Evolutionary conservation across 2,888 invertebrate species (phyloP), one percentile per base, ranked within the genome.

Genomic region (Drosophila cognata): DNA sequence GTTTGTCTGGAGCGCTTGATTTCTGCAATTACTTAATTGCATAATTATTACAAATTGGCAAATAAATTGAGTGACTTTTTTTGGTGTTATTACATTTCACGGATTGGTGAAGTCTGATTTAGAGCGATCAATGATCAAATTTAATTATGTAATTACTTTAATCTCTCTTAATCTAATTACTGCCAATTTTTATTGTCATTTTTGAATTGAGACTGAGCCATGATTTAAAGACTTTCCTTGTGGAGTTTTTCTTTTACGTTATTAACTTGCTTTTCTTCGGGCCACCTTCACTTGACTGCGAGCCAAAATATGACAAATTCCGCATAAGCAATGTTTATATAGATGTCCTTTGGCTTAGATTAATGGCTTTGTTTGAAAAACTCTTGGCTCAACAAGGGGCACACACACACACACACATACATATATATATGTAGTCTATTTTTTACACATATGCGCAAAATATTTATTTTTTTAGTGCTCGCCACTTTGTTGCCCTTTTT

Each of bases 361-460:
- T 60, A 79, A 70, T 64, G 69, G 58, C 61, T 58, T 68, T 75
- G 52, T 69, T 35, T 59, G 61, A 55, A 55, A 31, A 50, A 55
- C 65, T 68, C 71, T 68, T 62, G 58, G 38, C 65, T 50, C 50
- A 72, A 70, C 35, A 43, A 53, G 41, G 10, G 55, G 46, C 31
- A 58, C 50, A 58, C 36, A 46, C 28, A 71, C 21, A 60, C 18
- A 31, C 2, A 31, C 46, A 43, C 25, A 38, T 2, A 53, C 6
- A 51, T 10, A 36, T 7, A 28, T 4, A 61, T 38, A 57, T 59
- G 63, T 57, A 46, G 7, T 13, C 13, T 21, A 21, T 46, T 4
- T 46, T 13, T 4, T 46, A 1, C 4, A 43, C 65, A 53, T 65
- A 36, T 72, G 53, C 53, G 48, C 43, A 43, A 57, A 29, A 36